phyloP scores from a whole-genome alignment of 2,797 vertebrate genomes.

The Periophthalmus magnuspinnatus region DNA sequence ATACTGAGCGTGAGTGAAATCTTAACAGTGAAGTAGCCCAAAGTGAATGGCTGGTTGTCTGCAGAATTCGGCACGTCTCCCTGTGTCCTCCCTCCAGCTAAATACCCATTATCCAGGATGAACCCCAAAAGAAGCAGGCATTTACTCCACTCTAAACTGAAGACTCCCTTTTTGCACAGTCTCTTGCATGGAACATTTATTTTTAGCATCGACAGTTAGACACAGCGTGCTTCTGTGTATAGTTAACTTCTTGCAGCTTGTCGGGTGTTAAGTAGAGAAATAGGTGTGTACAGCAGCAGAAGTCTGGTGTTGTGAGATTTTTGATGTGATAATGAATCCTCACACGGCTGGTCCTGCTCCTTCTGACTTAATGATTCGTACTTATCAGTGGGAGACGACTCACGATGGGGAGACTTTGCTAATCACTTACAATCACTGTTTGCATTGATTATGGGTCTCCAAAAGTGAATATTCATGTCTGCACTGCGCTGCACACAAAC shows the following conservation, averaged over 20 bases:
- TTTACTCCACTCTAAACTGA: constrained; percentile 1
- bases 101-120: neutral
- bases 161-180: constrained; percentile 42
- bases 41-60: neutral
- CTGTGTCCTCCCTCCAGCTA: neutral
- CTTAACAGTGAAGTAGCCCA: neutral
- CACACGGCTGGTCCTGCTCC: constrained; percentile 9
- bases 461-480: constrained; percentile 44
- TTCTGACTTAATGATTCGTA: constrained; percentile 29
- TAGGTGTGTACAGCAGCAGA: neutral
- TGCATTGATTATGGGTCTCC: constrained; percentile 40
- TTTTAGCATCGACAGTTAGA: constrained; percentile 18
- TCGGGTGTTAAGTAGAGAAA: constrained; percentile 4
- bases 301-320: constrained; percentile 21
- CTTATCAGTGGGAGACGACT: constrained; percentile 42
- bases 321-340: constrained; percentile 38
- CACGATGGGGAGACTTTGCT: constrained; percentile 20
- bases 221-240: constrained; percentile 3
- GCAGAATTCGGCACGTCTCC: neutral
- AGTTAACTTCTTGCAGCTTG: constrained; percentile 10
- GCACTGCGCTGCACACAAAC: constrained; percentile 27
- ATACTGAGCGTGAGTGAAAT: neutral
- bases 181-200: constrained; percentile 27
- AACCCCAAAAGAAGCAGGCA: neutral
- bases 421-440: constrained; percentile 41